Percentiles rank a stretch among this genome's conserved stretches.
Evolutionary conservation across 2,888 invertebrate genomes (phyloP).

Genomic region (Helobdella robusta): DNA sequence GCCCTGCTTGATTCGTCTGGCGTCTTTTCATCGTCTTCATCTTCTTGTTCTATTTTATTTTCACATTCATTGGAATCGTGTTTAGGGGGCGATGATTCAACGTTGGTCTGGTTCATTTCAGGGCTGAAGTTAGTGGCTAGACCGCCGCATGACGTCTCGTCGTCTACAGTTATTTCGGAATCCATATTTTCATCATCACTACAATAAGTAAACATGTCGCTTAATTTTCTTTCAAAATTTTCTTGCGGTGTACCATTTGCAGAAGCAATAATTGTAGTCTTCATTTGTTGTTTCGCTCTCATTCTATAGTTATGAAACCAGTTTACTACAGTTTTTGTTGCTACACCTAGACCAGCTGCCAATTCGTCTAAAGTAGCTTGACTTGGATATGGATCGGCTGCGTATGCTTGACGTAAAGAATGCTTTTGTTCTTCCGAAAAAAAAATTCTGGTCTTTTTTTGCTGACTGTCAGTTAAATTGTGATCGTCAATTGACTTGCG

Average conservation of each 20-base stretch:
- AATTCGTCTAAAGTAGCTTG: constrained; percentile 90
- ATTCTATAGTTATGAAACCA: constrained; percentile 99
- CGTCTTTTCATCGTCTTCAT: neutral
- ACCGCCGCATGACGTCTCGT: constrained; percentile 4
- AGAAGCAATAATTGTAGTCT: constrained; percentile 30
- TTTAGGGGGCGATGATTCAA: neutral
- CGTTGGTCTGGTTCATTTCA: too few species aligned
- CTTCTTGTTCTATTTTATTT: neutral
- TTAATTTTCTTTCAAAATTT: neutral
- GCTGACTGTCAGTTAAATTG: constrained; percentile 28
- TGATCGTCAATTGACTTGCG: constrained; percentile 30
- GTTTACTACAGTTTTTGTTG: constrained; percentile 91
- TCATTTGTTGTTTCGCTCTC: constrained; percentile 64
- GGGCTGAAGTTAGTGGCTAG: neutral
- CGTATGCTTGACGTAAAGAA: constrained; percentile 82
- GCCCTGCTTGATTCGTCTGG: neutral
- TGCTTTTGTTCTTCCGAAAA: constrained; percentile 98
- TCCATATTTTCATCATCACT: constrained; percentile 16
- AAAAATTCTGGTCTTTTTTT: constrained; percentile 68
- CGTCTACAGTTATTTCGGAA: constrained; percentile 19
- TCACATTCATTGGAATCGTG: too few species aligned
- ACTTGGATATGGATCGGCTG: constrained; percentile 91
- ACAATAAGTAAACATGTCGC: neutral
- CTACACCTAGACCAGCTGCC: constrained; percentile 75
- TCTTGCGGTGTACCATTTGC: neutral